Percentiles rank a stretch among this genome's conserved stretches.
These are phyloP conservation scores for Heliothis virescens DNA, from an alignment of 1,140 invertebrate species.

Conservation along the genomic window DNA sequence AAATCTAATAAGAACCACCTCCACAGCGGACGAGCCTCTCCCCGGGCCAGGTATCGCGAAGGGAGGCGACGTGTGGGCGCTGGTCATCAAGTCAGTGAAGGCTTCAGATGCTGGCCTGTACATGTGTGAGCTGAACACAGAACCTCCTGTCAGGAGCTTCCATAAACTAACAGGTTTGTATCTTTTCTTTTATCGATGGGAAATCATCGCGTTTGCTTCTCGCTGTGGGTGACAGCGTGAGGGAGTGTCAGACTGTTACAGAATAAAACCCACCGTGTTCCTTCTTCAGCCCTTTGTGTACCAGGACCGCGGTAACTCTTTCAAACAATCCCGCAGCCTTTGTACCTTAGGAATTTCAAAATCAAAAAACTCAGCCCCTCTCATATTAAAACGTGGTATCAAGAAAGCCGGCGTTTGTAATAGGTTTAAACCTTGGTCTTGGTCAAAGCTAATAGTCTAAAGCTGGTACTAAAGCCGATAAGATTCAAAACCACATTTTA, in stretches of 20 bases:
- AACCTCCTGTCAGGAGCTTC: conserved; percentile 91
- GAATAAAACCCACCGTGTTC: too few relatives aligned
- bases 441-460: not conserved
- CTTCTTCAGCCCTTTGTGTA: too few relatives aligned
- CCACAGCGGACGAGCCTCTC: conserved; percentile 79
- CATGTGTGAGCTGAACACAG: conserved; percentile 93
- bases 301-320: too few relatives aligned
- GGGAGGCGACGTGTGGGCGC: conserved; percentile 93
- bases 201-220: too few relatives aligned
- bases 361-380: too few relatives aligned
- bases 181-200: too few relatives aligned
- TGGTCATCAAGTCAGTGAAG: conserved; percentile 90
- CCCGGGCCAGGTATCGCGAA: conserved; percentile 84
- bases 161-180: conserved; percentile 91
- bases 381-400: too few relatives aligned
- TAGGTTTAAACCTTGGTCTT: not conserved
- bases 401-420: not conserved
- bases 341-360: not conserved
- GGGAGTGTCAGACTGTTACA: too few relatives aligned
- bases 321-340: not conserved
- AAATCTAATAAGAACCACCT: conserved; percentile 35
- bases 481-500: too few relatives aligned
- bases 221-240: too few relatives aligned
- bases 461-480: too few relatives aligned
- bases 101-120: conserved; percentile 92